Conservation (phyloP, 2,113 vertebrate genomes). For the Gymnarchus niloticus region DNA sequence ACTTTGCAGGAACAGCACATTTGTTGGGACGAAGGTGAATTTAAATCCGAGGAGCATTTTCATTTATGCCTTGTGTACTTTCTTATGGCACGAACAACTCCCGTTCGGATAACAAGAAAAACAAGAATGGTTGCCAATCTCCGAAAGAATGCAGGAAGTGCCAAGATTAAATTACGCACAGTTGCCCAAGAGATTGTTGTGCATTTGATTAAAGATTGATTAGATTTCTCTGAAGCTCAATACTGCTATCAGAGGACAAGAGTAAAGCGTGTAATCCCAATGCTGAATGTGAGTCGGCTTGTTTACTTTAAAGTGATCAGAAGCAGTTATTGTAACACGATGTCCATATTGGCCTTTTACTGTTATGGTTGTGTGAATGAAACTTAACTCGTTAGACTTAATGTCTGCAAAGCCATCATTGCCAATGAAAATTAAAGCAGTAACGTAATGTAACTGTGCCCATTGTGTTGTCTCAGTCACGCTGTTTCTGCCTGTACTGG, state of each 20-base stretch:
- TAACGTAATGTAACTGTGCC: too few species aligned
- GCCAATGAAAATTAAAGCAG: too few species aligned
- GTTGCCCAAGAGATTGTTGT: neutral
- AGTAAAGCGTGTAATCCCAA: neutral
- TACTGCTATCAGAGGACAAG: neutral
- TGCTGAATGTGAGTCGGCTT: too few species aligned
- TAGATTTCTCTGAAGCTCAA: neutral
- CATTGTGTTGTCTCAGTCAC: too few species aligned
- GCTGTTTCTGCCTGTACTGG: too few species aligned
- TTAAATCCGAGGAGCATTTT: neutral
- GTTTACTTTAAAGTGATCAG: neutral
- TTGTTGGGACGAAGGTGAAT: neutral
- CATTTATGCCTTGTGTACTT: neutral
- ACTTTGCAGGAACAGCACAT: neutral
- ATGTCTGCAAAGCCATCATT: too few species aligned
- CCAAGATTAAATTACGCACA: neutral
- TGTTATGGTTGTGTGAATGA: neutral
- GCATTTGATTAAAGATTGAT: slow-evolving; percentile 12
- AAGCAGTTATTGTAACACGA: neutral
- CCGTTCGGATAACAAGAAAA: slow-evolving; percentile 9
- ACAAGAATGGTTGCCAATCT: neutral
- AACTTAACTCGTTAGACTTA: too few species aligned
- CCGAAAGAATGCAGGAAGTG: slow-evolving; percentile 11
- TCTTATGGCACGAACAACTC: neutral
- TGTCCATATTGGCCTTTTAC: neutral